phyloP scores from a whole-genome alignment of 2,113 vertebrate genomes.

The Heterotis niloticus region DNA sequence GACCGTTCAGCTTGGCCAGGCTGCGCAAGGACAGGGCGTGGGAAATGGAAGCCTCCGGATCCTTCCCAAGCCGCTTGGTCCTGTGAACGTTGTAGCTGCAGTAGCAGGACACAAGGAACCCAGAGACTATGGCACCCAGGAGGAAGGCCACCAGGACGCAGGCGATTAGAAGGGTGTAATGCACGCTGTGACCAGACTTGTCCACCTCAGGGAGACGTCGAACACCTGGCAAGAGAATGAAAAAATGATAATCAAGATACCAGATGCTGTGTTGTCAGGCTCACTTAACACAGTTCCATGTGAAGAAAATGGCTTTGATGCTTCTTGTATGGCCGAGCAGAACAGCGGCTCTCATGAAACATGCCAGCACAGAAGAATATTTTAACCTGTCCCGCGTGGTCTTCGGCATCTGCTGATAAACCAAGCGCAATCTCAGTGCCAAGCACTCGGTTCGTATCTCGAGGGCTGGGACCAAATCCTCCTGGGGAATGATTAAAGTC shows the following conservation, averaged over 20 bases:
- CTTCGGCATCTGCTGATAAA: constrained; percentile 14
- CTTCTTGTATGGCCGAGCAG: background rate
- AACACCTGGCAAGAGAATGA: constrained; percentile 49
- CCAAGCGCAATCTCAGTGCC: background rate
- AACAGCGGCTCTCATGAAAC: background rate
- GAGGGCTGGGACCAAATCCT: constrained; percentile 16
- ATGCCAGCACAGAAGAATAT: background rate
- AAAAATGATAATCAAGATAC: background rate
- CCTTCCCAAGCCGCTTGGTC: constrained; percentile 53
- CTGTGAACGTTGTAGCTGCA: constrained; percentile 62
- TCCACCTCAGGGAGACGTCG: constrained; percentile 42
- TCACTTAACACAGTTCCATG: background rate
- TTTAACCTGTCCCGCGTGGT: constrained; percentile 2
- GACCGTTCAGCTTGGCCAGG: constrained; percentile 70
- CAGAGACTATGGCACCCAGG: constrained; percentile 71
- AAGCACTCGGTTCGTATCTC: constrained; percentile 5
- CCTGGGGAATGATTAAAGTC: constrained; percentile 14
- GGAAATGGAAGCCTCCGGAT: constrained; percentile 63
- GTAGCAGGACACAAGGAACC: constrained; percentile 74
- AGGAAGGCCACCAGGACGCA: constrained; percentile 73
- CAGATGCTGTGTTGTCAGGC: background rate
- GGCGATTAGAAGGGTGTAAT: constrained; percentile 69
- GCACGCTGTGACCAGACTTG: constrained; percentile 45
- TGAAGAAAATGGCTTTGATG: background rate
- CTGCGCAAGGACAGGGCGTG: constrained; percentile 71